Conservation (phyloP, 2,113 vertebrate species). For the Mystacornis crossleyi region DNA sequence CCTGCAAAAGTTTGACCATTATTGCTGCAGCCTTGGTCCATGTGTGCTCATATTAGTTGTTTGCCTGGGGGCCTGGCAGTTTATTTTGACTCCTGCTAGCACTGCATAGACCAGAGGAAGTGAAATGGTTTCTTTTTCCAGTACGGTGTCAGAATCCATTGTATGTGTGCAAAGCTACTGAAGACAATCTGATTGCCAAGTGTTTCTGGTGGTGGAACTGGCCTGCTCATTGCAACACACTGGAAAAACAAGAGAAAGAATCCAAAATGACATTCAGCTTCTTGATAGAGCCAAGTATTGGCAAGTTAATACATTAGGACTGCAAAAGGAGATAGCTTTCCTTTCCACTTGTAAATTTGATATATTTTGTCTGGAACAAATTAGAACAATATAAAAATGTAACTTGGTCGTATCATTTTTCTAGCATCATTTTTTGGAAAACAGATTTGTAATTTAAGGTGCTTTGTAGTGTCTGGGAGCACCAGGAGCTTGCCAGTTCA, state of each 20-base stretch:
- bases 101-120: neutral
- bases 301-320: neutral
- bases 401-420: neutral
- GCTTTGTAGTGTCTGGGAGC: neutral
- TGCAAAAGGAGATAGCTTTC: neutral
- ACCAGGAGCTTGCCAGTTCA: neutral
- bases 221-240: neutral
- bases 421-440: neutral
- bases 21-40: neutral
- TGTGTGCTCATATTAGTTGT: neutral
- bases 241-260: conserved; percentile 19
- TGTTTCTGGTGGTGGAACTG: neutral
- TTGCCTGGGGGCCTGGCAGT: neutral
- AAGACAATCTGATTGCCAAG: neutral
- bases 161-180: neutral
- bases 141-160: neutral
- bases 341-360: conserved; percentile 22
- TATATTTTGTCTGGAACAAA: conserved; percentile 36
- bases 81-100: neutral
- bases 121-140: neutral
- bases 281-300: conserved; percentile 26
- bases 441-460: neutral
- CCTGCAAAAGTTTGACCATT: neutral
- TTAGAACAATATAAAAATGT: conserved; percentile 14
- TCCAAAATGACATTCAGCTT: neutral